These are phyloP conservation scores for Anastrepha ludens DNA, from an alignment of 1,140 invertebrate genomes.

Conservation along the genomic window DNA sequence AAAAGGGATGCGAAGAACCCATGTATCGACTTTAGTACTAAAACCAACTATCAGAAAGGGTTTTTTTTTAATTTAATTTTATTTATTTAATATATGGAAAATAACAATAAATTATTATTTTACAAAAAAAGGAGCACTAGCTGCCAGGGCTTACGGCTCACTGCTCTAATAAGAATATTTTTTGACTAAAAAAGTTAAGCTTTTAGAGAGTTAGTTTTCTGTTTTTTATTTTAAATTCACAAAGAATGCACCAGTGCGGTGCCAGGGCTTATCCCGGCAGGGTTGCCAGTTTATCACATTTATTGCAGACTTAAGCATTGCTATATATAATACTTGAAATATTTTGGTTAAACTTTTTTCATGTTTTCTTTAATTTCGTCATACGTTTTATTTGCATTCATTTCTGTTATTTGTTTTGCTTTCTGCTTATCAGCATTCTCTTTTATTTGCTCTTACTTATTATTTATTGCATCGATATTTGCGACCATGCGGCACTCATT, in stretches of 20 bases:
- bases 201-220: too few species aligned
- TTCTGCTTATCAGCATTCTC: not conserved
- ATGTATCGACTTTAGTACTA: not conserved
- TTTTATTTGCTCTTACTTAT: not conserved
- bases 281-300: not conserved
- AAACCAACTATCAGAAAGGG: too few species aligned
- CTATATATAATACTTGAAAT: not conserved
- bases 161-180: too few species aligned
- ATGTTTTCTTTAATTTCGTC: not conserved
- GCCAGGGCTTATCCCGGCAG: too few species aligned
- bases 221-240: too few species aligned
- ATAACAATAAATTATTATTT: too few species aligned
- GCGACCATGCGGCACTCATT: not conserved
- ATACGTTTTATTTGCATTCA: not conserved
- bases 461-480: constrained; percentile 4
- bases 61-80: too few species aligned
- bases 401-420: not conserved
- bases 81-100: too few species aligned
- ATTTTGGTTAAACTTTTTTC: not conserved
- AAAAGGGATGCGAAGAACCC: not conserved
- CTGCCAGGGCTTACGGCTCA: too few species aligned
- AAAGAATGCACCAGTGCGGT: too few species aligned
- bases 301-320: not conserved
- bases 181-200: too few species aligned
- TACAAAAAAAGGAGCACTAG: too few species aligned